Evolutionary conservation across 2,888 invertebrate genomes (phyloP).

Genomic region (Synanthedon myopaeformis): DNA sequence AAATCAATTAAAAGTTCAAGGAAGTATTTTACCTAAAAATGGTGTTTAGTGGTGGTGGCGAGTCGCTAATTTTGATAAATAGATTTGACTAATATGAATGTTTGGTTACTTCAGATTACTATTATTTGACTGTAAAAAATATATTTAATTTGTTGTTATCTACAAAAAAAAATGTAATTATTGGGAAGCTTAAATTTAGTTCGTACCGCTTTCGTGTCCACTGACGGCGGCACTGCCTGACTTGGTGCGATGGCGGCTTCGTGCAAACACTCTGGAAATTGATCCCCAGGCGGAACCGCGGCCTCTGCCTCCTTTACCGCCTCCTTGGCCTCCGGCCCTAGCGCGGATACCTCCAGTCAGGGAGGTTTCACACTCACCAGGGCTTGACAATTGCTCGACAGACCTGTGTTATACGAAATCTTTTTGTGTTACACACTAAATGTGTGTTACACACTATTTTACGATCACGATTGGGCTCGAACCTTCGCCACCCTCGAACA

Average conservation of each 20-base stretch:
- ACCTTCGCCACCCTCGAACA: no score
- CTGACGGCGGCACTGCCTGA: conserved; percentile 73
- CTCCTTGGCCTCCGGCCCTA: conserved; percentile 26
- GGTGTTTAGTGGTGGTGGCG: no score
- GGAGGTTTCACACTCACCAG: conserved; percentile 78
- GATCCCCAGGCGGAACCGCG: conserved; percentile 90
- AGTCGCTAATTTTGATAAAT: no score
- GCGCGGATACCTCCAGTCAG: conserved; percentile 56
- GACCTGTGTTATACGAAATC: conserved; percentile 51
- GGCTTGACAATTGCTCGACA: conserved; percentile 86
- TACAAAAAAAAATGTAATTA: background rate
- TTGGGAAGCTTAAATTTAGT: no score
- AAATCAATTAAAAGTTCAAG: no score
- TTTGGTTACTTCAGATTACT: no score
- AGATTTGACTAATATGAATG: no score
- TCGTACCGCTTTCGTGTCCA: conserved; percentile 75
- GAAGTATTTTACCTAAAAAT: background rate
- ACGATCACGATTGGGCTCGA: no score
- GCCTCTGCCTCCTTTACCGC: conserved; percentile 57
- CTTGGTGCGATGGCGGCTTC: conserved; percentile 86
- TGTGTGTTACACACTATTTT: no score
- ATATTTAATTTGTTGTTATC: background rate
- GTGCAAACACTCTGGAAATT: conserved; percentile 89
- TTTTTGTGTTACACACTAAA: no score
- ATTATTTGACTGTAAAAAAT: no score